phyloP scores from a whole-genome alignment of 2,888 invertebrate species.

The Macaria notata region DNA sequence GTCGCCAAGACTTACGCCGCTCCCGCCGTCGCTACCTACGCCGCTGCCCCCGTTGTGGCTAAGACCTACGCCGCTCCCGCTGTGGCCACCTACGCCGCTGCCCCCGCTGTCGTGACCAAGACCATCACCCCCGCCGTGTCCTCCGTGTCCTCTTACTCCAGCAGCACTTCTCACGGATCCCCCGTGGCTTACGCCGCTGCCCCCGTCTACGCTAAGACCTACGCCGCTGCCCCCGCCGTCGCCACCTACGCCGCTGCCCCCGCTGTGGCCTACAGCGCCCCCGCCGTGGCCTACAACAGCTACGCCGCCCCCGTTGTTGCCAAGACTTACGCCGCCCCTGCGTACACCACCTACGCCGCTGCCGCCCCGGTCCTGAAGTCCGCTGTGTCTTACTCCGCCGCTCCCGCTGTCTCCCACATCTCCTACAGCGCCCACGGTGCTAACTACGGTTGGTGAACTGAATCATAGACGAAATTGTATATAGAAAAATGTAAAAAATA shows the following conservation, averaged over 20 bases:
- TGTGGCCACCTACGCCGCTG: constrained; percentile 43
- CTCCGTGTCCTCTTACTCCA: constrained; percentile 54
- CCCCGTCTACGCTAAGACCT: constrained; percentile 46
- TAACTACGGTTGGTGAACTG: constrained; percentile 84
- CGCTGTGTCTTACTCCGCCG: constrained; percentile 80
- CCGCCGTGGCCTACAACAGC: constrained; percentile 52
- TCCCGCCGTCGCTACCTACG: constrained; percentile 47
- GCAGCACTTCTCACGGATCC: constrained; percentile 52
- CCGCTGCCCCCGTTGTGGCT: constrained; percentile 62
- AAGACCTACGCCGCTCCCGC: constrained; percentile 51
- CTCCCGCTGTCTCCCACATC: constrained; percentile 84
- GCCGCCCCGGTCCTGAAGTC: constrained; percentile 64
- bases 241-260: constrained; percentile 51
- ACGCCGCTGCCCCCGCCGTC: constrained; percentile 46
- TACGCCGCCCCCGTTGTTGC: constrained; percentile 44
- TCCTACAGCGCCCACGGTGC: constrained; percentile 85
- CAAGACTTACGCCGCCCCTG: constrained; percentile 43
- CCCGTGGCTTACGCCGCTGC: constrained; percentile 64
- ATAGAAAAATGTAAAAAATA: constrained; percentile 45
- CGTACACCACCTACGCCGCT: constrained; percentile 52
- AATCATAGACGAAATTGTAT: constrained; percentile 51
- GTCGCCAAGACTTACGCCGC: constrained; percentile 47
- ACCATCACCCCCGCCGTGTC: constrained; percentile 51
- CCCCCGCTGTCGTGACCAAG: constrained; percentile 47
- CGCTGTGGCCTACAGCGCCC: constrained; percentile 51